These are phyloP conservation scores for Typhlomys cinereus DNA, from an alignment of 2,113 vertebrate genomes.

Conservation along the genomic window DNA sequence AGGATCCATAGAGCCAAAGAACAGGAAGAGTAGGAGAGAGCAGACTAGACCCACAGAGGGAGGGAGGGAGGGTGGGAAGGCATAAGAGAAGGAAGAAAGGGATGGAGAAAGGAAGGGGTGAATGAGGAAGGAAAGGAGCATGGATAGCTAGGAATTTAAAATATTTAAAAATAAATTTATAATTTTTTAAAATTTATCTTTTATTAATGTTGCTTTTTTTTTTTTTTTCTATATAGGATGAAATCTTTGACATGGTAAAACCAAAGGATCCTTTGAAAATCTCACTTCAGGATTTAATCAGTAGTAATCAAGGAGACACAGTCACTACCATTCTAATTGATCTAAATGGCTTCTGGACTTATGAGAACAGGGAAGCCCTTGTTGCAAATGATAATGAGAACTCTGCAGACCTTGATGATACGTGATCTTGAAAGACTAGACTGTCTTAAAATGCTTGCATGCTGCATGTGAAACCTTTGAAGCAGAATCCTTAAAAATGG, in stretches of 20 bases:
- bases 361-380: slow-evolving; percentile 98
- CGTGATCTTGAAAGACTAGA: slow-evolving; percentile 82
- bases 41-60: no score
- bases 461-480: slow-evolving; percentile 44
- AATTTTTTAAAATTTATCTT: no score
- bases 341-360: slow-evolving; percentile 99
- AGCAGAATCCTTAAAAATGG: slow-evolving; percentile 57
- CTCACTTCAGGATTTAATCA: slow-evolving; percentile 97
- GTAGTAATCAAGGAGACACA: slow-evolving; percentile 97
- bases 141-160: no score
- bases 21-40: no score
- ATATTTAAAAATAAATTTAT: no score
- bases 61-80: no score
- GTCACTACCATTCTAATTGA: slow-evolving; percentile 98
- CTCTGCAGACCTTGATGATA: slow-evolving; percentile 90
- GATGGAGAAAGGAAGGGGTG: no score
- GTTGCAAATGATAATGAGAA: slow-evolving; percentile 92
- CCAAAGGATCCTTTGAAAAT: slow-evolving; percentile 97
- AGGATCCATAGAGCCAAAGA: no score
- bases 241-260: slow-evolving; percentile 99
- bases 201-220: no score
- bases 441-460: slow-evolving; percentile 53
- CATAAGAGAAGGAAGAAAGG: no score
- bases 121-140: no score
- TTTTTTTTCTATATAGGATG: slow-evolving; percentile 89